These are phyloP conservation scores for Dicaeum eximium DNA, from an alignment of 2,113 vertebrate species.

Conservation along the genomic window DNA sequence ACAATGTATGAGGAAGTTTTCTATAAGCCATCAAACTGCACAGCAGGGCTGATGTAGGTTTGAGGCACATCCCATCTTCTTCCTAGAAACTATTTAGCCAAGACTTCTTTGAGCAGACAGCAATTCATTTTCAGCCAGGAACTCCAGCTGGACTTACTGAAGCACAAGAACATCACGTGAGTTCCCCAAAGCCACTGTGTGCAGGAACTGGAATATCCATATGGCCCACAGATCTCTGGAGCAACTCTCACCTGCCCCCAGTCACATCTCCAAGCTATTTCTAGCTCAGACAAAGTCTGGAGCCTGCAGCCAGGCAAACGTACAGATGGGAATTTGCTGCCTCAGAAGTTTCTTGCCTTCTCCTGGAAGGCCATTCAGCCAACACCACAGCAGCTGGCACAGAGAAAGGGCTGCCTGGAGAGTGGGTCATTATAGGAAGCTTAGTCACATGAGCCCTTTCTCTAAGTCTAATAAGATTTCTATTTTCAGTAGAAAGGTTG, in stretches of 20 bases:
- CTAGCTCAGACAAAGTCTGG: not conserved
- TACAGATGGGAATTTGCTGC: not conserved
- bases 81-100: slow-evolving; percentile 31
- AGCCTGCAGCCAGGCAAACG: not conserved
- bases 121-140: slow-evolving; percentile 31
- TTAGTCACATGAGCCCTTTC: not conserved
- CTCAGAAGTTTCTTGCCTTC: not conserved
- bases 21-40: not conserved
- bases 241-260: not conserved
- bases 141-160: slow-evolving; percentile 19
- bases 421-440: not conserved
- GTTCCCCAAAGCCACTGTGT: not conserved
- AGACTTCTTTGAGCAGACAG: slow-evolving; percentile 27
- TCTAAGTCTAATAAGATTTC: not conserved
- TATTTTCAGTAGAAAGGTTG: not conserved
- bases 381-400: not conserved
- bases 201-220: not conserved
- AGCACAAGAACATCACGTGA: not conserved
- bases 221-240: not conserved
- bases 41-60: not conserved
- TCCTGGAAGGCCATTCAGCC: not conserved
- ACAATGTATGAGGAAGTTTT: not conserved
- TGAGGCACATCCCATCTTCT: not conserved
- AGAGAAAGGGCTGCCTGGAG: not conserved
- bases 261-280: not conserved